These are phyloP conservation scores for Ophiodon elongatus DNA, from an alignment of 2,113 vertebrate genomes.

Conservation along the genomic window DNA sequence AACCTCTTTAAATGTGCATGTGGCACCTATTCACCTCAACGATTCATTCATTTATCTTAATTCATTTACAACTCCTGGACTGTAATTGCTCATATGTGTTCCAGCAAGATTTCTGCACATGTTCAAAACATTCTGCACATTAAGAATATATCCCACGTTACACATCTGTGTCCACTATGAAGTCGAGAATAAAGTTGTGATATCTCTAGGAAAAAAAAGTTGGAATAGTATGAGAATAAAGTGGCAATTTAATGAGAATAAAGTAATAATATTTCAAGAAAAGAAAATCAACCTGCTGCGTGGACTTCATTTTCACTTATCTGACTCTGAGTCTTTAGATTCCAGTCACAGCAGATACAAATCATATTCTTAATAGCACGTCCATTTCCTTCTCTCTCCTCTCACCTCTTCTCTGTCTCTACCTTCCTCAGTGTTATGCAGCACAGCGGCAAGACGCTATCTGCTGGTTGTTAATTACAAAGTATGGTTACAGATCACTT, in stretches of 20 bases:
- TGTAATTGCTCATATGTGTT: neutral
- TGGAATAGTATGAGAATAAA: neutral
- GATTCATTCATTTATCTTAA: neutral
- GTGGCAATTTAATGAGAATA: neutral
- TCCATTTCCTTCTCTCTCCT: neutral
- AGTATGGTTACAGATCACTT: conserved; percentile 69
- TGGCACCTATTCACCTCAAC: neutral
- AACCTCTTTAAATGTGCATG: neutral
- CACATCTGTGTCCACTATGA: neutral
- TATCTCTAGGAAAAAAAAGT: neutral
- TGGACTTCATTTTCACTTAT: neutral
- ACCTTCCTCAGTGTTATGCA: conserved; percentile 3
- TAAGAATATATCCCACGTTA: neutral
- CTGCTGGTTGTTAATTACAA: conserved; percentile 68
- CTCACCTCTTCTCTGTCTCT: conserved; percentile 4
- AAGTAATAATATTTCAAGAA: neutral
- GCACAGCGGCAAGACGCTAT: conserved; percentile 34
- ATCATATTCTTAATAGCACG: neutral
- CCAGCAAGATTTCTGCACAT: neutral
- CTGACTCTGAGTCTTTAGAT: neutral
- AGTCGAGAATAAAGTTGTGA: neutral
- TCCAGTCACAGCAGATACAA: neutral
- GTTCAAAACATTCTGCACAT: neutral
- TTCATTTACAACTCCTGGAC: neutral
- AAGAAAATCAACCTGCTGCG: neutral